Base-by-base conservation (phyloP, 2,113 vertebrate species). In the Mellivora capensis region DNA sequence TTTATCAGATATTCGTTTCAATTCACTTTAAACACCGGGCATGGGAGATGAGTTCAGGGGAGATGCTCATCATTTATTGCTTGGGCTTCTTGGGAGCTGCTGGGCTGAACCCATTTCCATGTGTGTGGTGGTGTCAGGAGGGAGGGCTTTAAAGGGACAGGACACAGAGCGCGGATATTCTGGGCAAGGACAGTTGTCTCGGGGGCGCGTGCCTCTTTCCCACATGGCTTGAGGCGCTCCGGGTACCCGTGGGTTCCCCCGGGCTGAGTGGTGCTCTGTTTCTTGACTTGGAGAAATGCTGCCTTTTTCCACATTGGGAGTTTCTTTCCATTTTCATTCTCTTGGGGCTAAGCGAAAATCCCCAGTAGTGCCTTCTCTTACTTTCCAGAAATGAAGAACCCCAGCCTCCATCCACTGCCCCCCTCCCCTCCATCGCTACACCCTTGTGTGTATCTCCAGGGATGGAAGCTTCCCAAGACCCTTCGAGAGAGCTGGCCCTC, bases 1-100 rank as follows among this genome's bases (percentile, higher is more conserved):
- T 83, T 80, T 97, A 97, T 98, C 96, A 91, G 37, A 57, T 61
- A 85, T 71, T 87, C 96, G 1, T 80, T 98, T 97, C 25, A 20
- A 96, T 77, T 97, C 97, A 31, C 93, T 96, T 97, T 96, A 96
- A 95, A 96, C 80, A 90, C 59, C 62, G 0, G 86, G 77, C 37
- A 0, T 18, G 8, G 15, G 77, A 98, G 95, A 96, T 91, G 97
- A 18, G 62, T 93, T 86, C 85, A 62, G 10, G 4, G 31, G 57
- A 95, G 76, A 94, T 1, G 20, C 80, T n/a, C 84, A 52, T 96
- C n/a, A 1, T 39, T 37, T 69, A 27, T 17, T 54, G 44, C 67
- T 47, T 12, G 0, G 15, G n/a, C 79, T 88, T 57, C 80, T 97
- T 15, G 1, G 91, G 94, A 95, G 61, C 34, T 62, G 25, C 47